phyloP scores from a whole-genome alignment of 2,113 vertebrate genomes.

The Syngnathus scovelli region DNA sequence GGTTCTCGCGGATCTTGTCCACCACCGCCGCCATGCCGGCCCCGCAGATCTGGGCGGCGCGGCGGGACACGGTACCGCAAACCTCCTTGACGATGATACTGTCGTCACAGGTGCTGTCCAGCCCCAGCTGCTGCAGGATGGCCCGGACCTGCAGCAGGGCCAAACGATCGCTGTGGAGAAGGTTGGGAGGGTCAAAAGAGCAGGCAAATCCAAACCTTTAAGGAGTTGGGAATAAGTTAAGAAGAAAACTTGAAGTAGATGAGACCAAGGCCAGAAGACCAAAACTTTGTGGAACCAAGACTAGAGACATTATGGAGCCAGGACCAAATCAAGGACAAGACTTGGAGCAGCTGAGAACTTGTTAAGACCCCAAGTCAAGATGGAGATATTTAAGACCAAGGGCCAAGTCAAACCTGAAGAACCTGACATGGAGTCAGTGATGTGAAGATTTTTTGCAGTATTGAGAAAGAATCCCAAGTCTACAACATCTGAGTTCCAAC shows the following conservation, averaged over 20 bases:
- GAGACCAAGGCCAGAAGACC: neutral
- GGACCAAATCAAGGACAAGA: neutral
- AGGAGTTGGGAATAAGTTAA: too few relatives aligned
- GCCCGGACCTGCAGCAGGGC: conserved; percentile 91
- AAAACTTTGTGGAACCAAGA: neutral
- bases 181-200: conserved; percentile 23
- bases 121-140: conserved; percentile 94
- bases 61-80: conserved; percentile 84
- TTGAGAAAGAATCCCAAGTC: neutral
- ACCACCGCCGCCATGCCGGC: conserved; percentile 95
- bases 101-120: conserved; percentile 96
- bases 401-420: neutral
- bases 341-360: neutral
- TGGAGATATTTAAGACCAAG: neutral
- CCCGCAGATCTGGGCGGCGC: conserved; percentile 89
- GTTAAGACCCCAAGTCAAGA: neutral
- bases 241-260: neutral
- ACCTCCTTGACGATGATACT: conserved; percentile 96
- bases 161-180: conserved; percentile 82
- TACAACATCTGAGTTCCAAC: neutral
- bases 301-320: neutral
- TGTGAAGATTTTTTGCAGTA: neutral
- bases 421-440: neutral
- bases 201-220: neutral
- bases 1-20: conserved; percentile 96